Base-by-base conservation (phyloP, 2,113 vertebrate genomes). In the Corvus moneduloides region DNA sequence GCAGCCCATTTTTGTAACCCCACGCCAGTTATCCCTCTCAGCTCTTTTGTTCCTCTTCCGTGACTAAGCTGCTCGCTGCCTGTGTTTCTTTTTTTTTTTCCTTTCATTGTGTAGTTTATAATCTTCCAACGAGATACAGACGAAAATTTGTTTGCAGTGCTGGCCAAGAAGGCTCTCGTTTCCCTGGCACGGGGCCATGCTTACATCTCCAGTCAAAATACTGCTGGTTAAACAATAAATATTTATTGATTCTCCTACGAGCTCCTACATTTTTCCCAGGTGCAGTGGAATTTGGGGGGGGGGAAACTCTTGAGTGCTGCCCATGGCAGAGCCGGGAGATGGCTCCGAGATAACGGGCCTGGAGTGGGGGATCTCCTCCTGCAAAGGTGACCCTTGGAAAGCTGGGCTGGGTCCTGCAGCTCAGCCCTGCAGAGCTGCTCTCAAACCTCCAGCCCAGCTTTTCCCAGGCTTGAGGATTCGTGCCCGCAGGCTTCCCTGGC, bases 191-290 rank as follows among this genome's bases (percentile, higher is more conserved):
- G 0, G n/a, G 68, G 93, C 97, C 95, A 95, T 98, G 97, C 96
- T 98, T 97, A 97, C 93, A 97, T 96, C 93, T 88, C 88, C 66
- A 88, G 89, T 97, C 87, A 94, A 95, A 97, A 98, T 96, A 96
- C 90, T 97, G 87, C 95, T 97, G 88, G 93, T 91, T 49, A 87
- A 95, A 95, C 96, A 95, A 92, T 97, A 98, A 98, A 97, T 98
- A 97, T 97, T 98, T 97, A 97, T 98, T 97, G 97, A 97, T 97
- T 96, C 90, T 91, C 69, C 84, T 91, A 37, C 43, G 41, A 89
- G 92, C 75, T 96, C 88, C 87, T 77, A 79, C 96, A 78, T 96
- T 88, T 96, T 96, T 96, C 84, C 95, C 96, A 97, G 97, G 97
- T 97, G 96, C 94, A 61, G 93, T 85, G 86, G 88, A 94, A 73